These are phyloP conservation scores for Gobio occitaniae DNA, from an alignment of 2,797 vertebrate genomes.

Conservation along the genomic window DNA sequence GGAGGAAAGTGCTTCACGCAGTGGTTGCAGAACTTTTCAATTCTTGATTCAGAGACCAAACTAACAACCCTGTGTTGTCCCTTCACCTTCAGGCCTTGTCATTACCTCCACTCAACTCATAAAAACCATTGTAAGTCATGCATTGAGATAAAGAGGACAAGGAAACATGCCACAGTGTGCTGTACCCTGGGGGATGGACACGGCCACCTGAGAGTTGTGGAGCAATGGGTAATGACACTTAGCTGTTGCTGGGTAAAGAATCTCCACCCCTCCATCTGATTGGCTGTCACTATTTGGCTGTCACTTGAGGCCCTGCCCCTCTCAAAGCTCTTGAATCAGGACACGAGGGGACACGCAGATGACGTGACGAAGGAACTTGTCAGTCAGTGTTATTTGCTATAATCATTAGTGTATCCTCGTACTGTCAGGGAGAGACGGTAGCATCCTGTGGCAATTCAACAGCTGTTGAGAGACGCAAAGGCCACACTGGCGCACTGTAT, in stretches of 20 bases:
- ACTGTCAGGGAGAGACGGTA: background rate
- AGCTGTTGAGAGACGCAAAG: constrained; percentile 25
- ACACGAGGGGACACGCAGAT: constrained; percentile 52
- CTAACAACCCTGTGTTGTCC: background rate
- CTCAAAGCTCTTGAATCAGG: constrained; percentile 63
- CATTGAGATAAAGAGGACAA: constrained; percentile 47
- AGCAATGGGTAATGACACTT: constrained; percentile 63
- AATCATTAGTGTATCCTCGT: constrained; percentile 11
- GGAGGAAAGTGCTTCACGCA: background rate
- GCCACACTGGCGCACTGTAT: background rate
- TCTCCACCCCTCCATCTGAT: constrained; percentile 76
- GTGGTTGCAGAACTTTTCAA: background rate
- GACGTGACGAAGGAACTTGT: constrained; percentile 45
- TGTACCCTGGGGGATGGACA: constrained; percentile 54
- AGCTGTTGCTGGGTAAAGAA: constrained; percentile 77
- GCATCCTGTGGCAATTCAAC: constrained; percentile 15
- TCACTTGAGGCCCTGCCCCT: constrained; percentile 58
- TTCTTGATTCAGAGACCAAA: background rate
- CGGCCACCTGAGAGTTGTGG: constrained; percentile 66
- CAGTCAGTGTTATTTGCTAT: constrained; percentile 50
- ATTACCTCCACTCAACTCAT: constrained; percentile 41
- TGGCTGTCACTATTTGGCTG: constrained; percentile 69
- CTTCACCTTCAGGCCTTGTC: constrained; percentile 9
- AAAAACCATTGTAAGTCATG: constrained; percentile 52
- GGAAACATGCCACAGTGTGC: constrained; percentile 52